A percentile compares a stretch with the other conserved stretches of the same genome.
Evolutionary conservation across 2,888 invertebrate species (phyloP).

Genomic region (Pasiphila rectangulata): DNA sequence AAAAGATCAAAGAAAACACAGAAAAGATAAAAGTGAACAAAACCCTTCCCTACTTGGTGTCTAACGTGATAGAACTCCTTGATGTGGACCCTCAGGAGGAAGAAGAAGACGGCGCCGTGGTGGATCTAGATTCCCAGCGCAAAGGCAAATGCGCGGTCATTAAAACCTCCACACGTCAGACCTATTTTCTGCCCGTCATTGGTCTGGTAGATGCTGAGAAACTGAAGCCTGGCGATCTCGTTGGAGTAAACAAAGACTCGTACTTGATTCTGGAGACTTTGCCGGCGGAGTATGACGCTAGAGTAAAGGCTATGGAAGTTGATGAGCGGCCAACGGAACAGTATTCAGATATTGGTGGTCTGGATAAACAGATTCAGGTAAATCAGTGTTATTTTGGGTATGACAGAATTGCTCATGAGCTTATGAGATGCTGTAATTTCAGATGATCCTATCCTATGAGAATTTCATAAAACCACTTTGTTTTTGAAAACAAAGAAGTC

Average conservation of each 20-base stretch:
- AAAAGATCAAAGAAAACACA: slow-evolving; percentile 99
- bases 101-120: slow-evolving; percentile 99
- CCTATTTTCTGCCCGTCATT: slow-evolving; percentile 99
- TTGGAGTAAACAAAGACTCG: slow-evolving; percentile 97
- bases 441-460: too few relatives aligned
- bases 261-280: slow-evolving; percentile 98
- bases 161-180: slow-evolving; percentile 99
- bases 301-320: slow-evolving; percentile 99
- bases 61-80: slow-evolving; percentile 98
- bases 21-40: slow-evolving; percentile 99
- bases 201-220: slow-evolving; percentile 99
- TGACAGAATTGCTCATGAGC: not conserved
- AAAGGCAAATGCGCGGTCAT: slow-evolving; percentile 99
- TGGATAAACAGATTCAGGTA: slow-evolving; percentile 97
- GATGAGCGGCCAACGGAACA: slow-evolving; percentile 99
- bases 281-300: slow-evolving; percentile 97
- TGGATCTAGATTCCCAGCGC: slow-evolving; percentile 98
- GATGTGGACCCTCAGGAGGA: slow-evolving; percentile 99
- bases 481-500: too few relatives aligned
- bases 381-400: not conserved
- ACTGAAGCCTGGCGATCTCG: slow-evolving; percentile 97
- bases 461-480: too few relatives aligned
- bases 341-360: slow-evolving; percentile 99
- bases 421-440: too few relatives aligned
- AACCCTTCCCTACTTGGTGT: slow-evolving; percentile 98